Base-by-base conservation (phyloP, 1,140 invertebrate genomes). In the Bombus haemorrhoidalis region DNA sequence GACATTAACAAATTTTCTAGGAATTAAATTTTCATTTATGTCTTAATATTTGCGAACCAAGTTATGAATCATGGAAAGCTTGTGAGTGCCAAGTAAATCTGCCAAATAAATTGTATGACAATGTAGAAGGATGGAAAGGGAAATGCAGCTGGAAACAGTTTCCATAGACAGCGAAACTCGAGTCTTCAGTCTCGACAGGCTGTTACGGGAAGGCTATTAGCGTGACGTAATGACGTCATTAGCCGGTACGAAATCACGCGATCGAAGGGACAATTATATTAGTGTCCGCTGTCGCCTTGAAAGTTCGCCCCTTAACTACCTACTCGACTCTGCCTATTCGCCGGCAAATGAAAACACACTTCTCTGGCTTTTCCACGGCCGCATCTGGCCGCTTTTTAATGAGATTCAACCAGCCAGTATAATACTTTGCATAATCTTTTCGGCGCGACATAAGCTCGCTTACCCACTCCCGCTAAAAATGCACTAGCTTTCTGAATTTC, bases 181-280 rank as follows among this genome's bases (percentile, higher is more conserved):
- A 83, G 59, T 83, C 59, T 86, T 81, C 76, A 83, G 79, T 77
- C 81, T 81, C 79, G 79, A 85, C 83, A 88, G 83, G 83, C 87
- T 81, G 88, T 91, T 90, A 88, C 77, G 77, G 37, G 72, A 76
- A 73, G 84, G 87, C 92, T 92, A 92, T 93, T 93, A 93, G 88
- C 91, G 91, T 92, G 92, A 92, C 90, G 88, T 93, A 93, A 93
- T 92, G 90, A 91, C 89, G 90, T 92, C 91, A 92, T 93, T 93
- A 93, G 89, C 90, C 84, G 89, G 83, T 78, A 88, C 76, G 85
- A 87, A 89, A 92, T 90, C 88, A 87, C 90, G 85, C 84, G 89
- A 92, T 91, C 83, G 87, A 83, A 90, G 87, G 83, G 84, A 81
- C 62, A 83, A 92, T 85, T 89, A 88, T 91, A 89, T 93, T 91